Base-by-base conservation (phyloP, 2,113 vertebrate genomes). In the Chinchilla lanigera region DNA sequence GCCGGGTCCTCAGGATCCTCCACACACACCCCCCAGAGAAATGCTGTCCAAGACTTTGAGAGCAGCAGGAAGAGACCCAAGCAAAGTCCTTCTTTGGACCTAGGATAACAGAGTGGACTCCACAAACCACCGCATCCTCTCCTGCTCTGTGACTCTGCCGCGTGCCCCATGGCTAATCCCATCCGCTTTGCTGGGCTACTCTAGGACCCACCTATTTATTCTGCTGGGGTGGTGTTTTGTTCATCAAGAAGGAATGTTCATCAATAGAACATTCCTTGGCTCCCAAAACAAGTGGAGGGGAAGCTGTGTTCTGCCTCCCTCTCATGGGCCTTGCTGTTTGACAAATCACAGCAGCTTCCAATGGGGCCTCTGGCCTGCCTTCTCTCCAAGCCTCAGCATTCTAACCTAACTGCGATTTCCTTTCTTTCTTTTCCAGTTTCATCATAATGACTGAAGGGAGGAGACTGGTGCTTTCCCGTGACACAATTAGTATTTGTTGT, bases 151-250 rank as follows among this genome's bases (percentile, higher is more conserved):
- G 67, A 35, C 47, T 60, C 93, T 41, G 47, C 47, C 12, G 6
- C 0, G 1, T 4, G 26, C 30, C 7, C 0, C 1, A 14, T 22
- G 35, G 71, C 22, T 38, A 5, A 44, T 54, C 69, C 93, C 50
- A 1, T 26, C 54, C 12, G 4, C 35, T 47, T 44, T 33, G 44
- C 71, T 3, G 0, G 0, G 3, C 28, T 3, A 38, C 50, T 22
- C 14, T 12, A 7, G 22, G 67, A 44, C 19, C 30, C 7, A 1
- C 7, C 3, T 4, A 2, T 33, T 9, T 10, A 54, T 12, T n/a
- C 58, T 19, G 38, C 78, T 9, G 3, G 14, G 77, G 30, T 6
- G 0, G 50, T 1, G 30, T n/a, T 30, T 9, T 22, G 44, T 35
- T 17, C n/a, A 12, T 12, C 33, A 86, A 89, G 38, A 50, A 44